phyloP scores from a whole-genome alignment of 2,113 vertebrate genomes.

The Aptenodytes patagonicus region DNA sequence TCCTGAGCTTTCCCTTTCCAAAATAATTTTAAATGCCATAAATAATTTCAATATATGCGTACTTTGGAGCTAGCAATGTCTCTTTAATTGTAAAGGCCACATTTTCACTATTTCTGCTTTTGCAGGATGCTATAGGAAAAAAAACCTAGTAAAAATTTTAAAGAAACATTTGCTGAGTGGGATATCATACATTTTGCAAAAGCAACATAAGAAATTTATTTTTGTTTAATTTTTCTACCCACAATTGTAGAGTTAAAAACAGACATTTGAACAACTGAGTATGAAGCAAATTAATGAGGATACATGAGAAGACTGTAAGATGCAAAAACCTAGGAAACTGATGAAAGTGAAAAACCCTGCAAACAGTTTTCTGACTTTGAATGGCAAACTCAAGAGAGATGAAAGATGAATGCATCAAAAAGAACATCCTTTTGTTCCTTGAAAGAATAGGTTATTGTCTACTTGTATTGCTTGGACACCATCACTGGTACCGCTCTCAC shows the following conservation, averaged over 20 bases:
- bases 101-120: background rate
- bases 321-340: background rate
- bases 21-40: background rate
- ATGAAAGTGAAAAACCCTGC: constrained; percentile 8
- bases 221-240: background rate
- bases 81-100: background rate
- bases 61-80: background rate
- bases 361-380: background rate
- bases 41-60: background rate
- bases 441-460: constrained; percentile 53
- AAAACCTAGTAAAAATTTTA: background rate
- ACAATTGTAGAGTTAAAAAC: background rate
- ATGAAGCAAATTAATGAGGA: background rate
- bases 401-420: constrained; percentile 48
- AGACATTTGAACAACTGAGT: background rate
- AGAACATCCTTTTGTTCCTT: constrained; percentile 41
- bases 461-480: constrained; percentile 13
- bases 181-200: background rate
- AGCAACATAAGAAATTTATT: background rate
- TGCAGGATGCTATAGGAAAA: background rate
- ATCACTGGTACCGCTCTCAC: background rate
- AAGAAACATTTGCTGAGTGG: background rate
- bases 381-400: constrained; percentile 26
- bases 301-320: background rate
- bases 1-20: background rate